Evolutionary conservation across 2,888 invertebrate species (phyloP).

Genomic region (Graphium colonna): DNA sequence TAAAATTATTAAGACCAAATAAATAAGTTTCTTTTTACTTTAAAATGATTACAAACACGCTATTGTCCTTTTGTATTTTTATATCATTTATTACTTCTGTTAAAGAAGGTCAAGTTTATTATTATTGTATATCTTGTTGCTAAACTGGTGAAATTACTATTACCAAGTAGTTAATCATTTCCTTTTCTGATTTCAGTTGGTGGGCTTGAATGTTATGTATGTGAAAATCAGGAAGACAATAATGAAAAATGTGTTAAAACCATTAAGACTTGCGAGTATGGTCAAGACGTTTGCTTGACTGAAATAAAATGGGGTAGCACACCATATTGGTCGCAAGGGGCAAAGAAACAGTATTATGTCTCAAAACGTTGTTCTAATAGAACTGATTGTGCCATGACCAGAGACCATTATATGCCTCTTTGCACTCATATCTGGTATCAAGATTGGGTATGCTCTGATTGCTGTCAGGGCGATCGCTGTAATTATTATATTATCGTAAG

Average conservation of each 20-base stretch:
- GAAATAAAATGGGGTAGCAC: constrained; percentile 97
- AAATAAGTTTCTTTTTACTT: not conserved
- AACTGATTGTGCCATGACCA: constrained; percentile 86
- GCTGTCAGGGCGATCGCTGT: constrained; percentile 96
- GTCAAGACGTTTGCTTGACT: constrained; percentile 92
- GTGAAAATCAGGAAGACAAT: constrained; percentile 95
- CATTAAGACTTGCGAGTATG: constrained; percentile 93
- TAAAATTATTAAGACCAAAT: not conserved
- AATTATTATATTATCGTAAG: constrained; percentile 97
- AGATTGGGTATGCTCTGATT: constrained; percentile 98
- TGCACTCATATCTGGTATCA: constrained; percentile 97
- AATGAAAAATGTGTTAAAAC: constrained; percentile 95
- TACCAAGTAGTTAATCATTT: no score
- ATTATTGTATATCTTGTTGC: not conserved
- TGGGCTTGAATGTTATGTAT: constrained; percentile 96
- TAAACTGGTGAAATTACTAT: no score
- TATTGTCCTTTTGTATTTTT: not conserved
- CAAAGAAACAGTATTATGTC: constrained; percentile 95
- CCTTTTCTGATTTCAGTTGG: constrained; percentile 66
- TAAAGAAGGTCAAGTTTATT: not conserved
- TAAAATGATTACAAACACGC: not conserved
- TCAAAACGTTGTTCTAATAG: constrained; percentile 94
- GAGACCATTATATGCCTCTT: constrained; percentile 85
- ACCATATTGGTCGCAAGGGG: constrained; percentile 97
- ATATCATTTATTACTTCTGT: not conserved